Conservation (phyloP, 1,140 invertebrate species). For the Cotesia typhae region DNA sequence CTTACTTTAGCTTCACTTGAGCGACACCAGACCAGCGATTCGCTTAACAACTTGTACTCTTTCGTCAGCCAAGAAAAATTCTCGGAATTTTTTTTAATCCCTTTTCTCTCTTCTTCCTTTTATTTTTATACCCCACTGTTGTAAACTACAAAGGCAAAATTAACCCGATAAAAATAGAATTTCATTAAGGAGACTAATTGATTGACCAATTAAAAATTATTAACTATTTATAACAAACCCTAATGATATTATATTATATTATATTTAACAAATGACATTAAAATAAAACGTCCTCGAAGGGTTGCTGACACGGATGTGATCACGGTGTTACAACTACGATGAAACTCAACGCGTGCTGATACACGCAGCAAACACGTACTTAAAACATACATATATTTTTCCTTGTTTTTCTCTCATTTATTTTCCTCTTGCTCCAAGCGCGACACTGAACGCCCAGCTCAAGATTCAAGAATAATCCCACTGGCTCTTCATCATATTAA, state of each 20-base stretch:
- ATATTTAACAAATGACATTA: not conserved
- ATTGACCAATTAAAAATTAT: not conserved
- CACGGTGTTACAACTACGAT: constrained; percentile 17
- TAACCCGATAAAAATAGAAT: not conserved
- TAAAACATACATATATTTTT: constrained; percentile 35
- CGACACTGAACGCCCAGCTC: not conserved
- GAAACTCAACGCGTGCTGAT: constrained; percentile 39
- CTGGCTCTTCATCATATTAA: too few relatives aligned
- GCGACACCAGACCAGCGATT: not conserved
- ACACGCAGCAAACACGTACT: constrained; percentile 38
- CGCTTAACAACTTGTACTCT: constrained; percentile 15
- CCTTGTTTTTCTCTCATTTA: constrained; percentile 20
- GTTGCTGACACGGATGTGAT: constrained; percentile 48
- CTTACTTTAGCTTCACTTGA: not conserved
- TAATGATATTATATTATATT: too few relatives aligned
- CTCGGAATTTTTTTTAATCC: not conserved
- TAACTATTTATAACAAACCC: not conserved
- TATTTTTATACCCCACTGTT: not conserved
- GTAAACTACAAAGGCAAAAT: not conserved
- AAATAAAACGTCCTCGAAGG: constrained; percentile 28
- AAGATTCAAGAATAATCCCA: not conserved
- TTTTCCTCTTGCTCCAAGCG: constrained; percentile 4
- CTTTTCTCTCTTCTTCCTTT: not conserved
- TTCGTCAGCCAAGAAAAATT: constrained; percentile 15
- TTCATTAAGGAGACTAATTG: too few relatives aligned